These are phyloP conservation scores for Sardina pilchardus DNA, from an alignment of 2,113 vertebrate genomes.

Conservation along the genomic window DNA sequence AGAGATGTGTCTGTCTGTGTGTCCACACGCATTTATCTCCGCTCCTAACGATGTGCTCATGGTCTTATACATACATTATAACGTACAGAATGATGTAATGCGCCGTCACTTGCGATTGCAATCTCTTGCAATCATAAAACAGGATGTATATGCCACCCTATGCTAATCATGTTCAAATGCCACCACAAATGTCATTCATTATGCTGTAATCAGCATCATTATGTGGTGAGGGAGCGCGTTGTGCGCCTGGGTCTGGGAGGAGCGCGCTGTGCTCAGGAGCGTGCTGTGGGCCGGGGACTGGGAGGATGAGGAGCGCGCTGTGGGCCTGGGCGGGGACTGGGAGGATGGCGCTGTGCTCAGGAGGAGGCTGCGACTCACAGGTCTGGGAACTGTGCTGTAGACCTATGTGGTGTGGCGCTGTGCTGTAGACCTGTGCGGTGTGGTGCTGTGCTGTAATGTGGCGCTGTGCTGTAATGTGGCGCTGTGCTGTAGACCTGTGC, in stretches of 20 bases:
- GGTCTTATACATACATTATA: background rate
- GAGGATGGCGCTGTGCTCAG: background rate
- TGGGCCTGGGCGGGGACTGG: background rate
- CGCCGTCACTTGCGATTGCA: background rate
- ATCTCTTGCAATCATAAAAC: slow-evolving; percentile 3
- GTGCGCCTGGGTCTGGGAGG: background rate
- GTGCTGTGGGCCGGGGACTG: no score
- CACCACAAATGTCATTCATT: slow-evolving; percentile 15
- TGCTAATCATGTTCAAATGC: background rate
- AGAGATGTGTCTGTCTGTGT: background rate
- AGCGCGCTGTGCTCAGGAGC: background rate
- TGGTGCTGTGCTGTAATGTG: background rate
- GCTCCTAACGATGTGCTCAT: background rate
- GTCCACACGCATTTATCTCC: background rate
- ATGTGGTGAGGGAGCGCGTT: background rate
- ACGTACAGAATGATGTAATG: background rate
- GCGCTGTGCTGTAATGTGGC: background rate
- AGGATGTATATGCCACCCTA: background rate
- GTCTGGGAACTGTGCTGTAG: background rate
- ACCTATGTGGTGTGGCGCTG: background rate
- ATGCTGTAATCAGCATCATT: background rate
- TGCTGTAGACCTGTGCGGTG: background rate
- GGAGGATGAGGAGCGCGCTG: background rate
- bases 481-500: background rate
- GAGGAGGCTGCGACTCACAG: background rate